phyloP scores from a whole-genome alignment of 2,888 invertebrate species.

The Agapostemon virescens region DNA sequence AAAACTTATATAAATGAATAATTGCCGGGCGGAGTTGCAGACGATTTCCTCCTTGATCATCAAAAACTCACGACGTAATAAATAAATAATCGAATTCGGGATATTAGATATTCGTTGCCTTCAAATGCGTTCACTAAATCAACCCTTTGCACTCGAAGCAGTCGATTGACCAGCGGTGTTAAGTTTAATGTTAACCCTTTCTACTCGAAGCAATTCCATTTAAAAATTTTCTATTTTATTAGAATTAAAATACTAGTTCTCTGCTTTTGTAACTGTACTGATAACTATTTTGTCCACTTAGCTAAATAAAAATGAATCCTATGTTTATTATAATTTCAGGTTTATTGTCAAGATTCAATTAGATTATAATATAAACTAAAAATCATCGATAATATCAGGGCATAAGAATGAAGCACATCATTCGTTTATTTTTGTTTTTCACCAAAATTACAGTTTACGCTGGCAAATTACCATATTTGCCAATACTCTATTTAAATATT shows the following conservation, averaged over 20 bases:
- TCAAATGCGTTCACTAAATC: not conserved
- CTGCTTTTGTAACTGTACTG: not conserved
- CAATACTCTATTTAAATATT: no score
- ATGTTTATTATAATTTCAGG: not conserved
- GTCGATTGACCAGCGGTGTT: no score
- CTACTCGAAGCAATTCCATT: no score
- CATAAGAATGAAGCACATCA: no score
- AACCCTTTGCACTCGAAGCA: no score
- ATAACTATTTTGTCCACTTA: not conserved
- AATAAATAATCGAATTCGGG: not conserved
- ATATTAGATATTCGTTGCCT: not conserved
- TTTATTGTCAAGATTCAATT: no score
- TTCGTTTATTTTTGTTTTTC: no score
- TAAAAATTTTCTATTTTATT: no score
- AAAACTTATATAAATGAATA: constrained; percentile 8
- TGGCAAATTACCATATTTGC: no score
- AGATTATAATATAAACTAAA: not conserved
- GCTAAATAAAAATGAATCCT: not conserved
- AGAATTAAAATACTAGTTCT: no score
- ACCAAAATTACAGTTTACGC: not conserved
- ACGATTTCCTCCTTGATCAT: not conserved
- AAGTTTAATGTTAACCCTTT: no score
- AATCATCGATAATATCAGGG: not conserved
- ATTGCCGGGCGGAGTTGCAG: not conserved
- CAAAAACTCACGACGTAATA: constrained; percentile 35